A percentile compares a stretch with the other conserved stretches of the same genome.
These are phyloP conservation scores for Malurus melanocephalus DNA, from an alignment of 2,113 vertebrate genomes.

Conservation along the genomic window DNA sequence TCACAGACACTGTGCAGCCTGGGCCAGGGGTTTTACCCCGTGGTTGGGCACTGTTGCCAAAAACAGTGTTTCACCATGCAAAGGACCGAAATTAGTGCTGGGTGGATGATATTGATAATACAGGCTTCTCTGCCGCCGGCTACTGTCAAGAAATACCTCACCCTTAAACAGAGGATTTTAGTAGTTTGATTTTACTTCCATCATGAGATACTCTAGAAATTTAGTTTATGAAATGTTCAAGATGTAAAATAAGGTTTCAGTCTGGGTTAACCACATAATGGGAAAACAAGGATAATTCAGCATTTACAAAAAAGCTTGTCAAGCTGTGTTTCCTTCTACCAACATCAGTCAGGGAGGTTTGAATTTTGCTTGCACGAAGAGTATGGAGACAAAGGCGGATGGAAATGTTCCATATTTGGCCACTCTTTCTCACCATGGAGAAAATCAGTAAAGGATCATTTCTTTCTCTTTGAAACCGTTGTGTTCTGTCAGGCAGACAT, in stretches of 20 bases:
- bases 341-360: neutral
- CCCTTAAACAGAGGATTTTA: neutral
- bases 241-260: neutral
- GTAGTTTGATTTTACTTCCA: neutral
- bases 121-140: neutral
- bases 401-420: neutral
- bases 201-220: neutral
- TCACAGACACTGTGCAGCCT: neutral
- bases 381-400: neutral
- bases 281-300: neutral
- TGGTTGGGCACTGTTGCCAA: neutral
- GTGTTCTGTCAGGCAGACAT: neutral
- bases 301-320: neutral
- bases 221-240: neutral
- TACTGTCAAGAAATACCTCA: neutral
- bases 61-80: neutral
- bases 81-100: neutral
- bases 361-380: neutral
- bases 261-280: neutral
- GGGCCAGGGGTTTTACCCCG: neutral
- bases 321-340: conserved; percentile 5
- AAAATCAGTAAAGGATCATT: neutral
- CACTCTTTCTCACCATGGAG: neutral
- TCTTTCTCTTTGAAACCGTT: neutral
- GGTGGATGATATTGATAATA: neutral